Percentiles rank a stretch among this genome's conserved stretches.
phyloP scores from a whole-genome alignment of 2,888 invertebrate genomes.

The Hipparchia semele region DNA sequence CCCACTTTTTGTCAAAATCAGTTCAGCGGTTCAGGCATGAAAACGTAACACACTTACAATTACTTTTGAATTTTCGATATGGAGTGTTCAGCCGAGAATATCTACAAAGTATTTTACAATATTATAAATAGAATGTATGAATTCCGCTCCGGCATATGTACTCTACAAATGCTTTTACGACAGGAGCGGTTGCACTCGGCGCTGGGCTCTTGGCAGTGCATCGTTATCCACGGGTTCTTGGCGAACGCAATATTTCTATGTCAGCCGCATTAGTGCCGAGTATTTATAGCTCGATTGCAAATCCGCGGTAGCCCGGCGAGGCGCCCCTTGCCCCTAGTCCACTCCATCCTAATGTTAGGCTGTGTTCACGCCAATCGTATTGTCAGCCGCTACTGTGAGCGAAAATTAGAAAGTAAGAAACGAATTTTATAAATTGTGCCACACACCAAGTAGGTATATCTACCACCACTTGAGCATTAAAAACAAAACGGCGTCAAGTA shows the following conservation, averaged over 20 bases:
- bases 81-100: neutral
- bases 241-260: slow-evolving; percentile 48
- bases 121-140: slow-evolving; percentile 20
- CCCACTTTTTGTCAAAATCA: too few relatives aligned
- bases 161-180: slow-evolving; percentile 39
- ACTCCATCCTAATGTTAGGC: neutral
- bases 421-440: too few relatives aligned
- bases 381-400: too few relatives aligned
- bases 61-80: neutral
- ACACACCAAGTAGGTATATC: too few relatives aligned
- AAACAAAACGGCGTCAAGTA: too few relatives aligned
- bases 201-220: slow-evolving; percentile 25
- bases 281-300: slow-evolving; percentile 61
- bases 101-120: slow-evolving; percentile 9
- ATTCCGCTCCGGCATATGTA: slow-evolving; percentile 7
- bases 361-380: neutral
- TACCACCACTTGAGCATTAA: too few relatives aligned
- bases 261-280: slow-evolving; percentile 56
- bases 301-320: slow-evolving; percentile 37
- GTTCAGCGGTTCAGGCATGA: too few relatives aligned
- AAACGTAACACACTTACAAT: too few relatives aligned
- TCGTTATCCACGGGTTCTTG: slow-evolving; percentile 37
- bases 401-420: too few relatives aligned
- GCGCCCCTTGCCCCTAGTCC: neutral
- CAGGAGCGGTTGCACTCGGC: slow-evolving; percentile 18